Conservation (phyloP, 1,140 invertebrate species). For the Drosophila setifemur region DNA sequence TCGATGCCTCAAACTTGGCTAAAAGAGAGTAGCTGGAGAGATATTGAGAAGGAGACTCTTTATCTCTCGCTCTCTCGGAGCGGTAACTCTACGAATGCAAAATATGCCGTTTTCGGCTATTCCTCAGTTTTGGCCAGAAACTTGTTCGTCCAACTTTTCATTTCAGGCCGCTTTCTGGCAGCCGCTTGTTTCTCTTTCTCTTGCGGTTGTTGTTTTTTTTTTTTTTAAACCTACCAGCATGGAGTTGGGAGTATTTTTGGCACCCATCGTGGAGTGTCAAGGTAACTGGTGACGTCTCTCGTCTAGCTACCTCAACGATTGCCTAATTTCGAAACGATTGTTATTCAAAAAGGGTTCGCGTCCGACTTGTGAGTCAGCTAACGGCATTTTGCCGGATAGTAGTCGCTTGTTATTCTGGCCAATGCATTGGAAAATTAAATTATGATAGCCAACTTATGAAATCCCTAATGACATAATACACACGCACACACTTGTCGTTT, state of each 20-base stretch:
- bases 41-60: neutral
- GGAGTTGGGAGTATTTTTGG: slow-evolving; percentile 44
- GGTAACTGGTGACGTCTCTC: slow-evolving; percentile 74
- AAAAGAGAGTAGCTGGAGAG: slow-evolving; percentile 21
- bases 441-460: slow-evolving; percentile 64
- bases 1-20: slow-evolving; percentile 11
- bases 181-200: slow-evolving; percentile 44
- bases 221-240: neutral
- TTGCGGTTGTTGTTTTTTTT: slow-evolving; percentile 16
- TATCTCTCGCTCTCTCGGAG: neutral
- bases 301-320: slow-evolving; percentile 55
- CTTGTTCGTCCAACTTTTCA: slow-evolving; percentile 55
- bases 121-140: slow-evolving; percentile 12
- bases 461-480: slow-evolving; percentile 69
- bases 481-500: slow-evolving; percentile 30
- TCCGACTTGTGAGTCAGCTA: slow-evolving; percentile 62
- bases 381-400: slow-evolving; percentile 29
- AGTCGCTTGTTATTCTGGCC: slow-evolving; percentile 71
- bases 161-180: slow-evolving; percentile 75
- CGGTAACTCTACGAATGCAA: slow-evolving; percentile 50
- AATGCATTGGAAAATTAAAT: slow-evolving; percentile 80
- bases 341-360: slow-evolving; percentile 74
- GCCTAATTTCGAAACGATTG: slow-evolving; percentile 76
- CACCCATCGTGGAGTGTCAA: slow-evolving; percentile 51
- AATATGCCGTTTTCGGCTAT: slow-evolving; percentile 70